These are phyloP conservation scores for Meloe dianella DNA, from an alignment of 2,888 invertebrate genomes.

Conservation along the genomic window DNA sequence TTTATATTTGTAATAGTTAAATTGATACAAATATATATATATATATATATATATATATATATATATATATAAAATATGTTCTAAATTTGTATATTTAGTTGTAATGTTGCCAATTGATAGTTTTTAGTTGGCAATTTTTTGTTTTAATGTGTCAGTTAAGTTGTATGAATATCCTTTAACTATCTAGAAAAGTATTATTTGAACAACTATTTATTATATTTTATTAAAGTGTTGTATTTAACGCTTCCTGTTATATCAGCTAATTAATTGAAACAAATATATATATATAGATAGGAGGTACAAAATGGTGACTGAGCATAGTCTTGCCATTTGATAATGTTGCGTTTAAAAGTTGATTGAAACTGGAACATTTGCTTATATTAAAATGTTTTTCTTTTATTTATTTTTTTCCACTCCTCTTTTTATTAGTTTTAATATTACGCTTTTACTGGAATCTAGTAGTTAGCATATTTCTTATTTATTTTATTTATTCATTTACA, in stretches of 20 bases:
- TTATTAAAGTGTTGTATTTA: slow-evolving; percentile 9
- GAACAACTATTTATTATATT: not conserved
- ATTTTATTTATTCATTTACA: not conserved
- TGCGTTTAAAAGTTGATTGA: not conserved
- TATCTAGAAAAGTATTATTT: not conserved
- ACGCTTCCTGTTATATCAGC: slow-evolving; percentile 11
- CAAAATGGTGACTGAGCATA: slow-evolving; percentile 5
- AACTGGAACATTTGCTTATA: slow-evolving; percentile 5
- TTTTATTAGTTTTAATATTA: not conserved
- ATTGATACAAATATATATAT: not conserved
- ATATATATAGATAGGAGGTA: slow-evolving; percentile 5
- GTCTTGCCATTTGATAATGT: not conserved
- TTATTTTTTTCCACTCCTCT: too few species aligned
- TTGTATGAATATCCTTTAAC: not conserved
- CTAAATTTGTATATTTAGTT: slow-evolving; percentile 9
- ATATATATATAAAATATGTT: too few species aligned
- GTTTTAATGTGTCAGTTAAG: not conserved
- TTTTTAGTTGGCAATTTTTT: not conserved
- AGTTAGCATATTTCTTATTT: slow-evolving; percentile 13
- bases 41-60: not conserved
- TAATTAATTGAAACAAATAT: slow-evolving; percentile 9
- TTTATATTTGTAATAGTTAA: not conserved
- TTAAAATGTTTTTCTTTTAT: not conserved
- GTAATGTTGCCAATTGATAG: slow-evolving; percentile 9
- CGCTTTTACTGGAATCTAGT: slow-evolving; percentile 3